Conservation (phyloP, 2,888 invertebrate species). For the Hyalella azteca region DNA sequence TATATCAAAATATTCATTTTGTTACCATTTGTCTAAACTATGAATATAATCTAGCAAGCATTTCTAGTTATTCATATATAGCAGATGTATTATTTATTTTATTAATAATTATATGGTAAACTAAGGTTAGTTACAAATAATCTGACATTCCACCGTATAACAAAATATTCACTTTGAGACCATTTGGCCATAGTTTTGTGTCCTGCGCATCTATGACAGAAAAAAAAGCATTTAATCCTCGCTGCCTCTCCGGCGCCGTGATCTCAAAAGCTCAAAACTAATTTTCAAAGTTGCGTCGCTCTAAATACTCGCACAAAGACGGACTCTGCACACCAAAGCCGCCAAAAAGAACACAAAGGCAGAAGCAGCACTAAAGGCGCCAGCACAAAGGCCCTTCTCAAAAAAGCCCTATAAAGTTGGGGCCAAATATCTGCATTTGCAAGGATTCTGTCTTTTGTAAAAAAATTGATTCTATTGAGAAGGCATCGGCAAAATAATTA, state of each 20-base stretch:
- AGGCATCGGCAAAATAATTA: conserved; percentile 21
- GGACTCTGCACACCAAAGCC: neutral
- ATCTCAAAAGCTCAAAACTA: neutral
- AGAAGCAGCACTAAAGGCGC: neutral
- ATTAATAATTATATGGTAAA: too few species aligned
- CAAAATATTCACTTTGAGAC: too few species aligned
- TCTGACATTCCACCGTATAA: too few species aligned
- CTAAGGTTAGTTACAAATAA: too few species aligned
- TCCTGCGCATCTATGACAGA: too few species aligned
- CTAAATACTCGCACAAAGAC: conserved; percentile 13
- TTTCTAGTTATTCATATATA: too few species aligned
- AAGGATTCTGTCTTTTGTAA: conserved; percentile 20
- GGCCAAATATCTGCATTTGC: conserved; percentile 13
- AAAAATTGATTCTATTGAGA: conserved; percentile 21
- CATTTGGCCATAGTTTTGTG: too few species aligned
- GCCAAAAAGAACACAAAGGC: neutral
- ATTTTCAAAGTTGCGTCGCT: neutral
- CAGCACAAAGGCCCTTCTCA: neutral
- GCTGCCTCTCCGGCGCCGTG: neutral
- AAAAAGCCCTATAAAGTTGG: conserved; percentile 17
- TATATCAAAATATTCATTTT: too few species aligned
- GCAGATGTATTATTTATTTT: too few species aligned
- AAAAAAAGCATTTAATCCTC: neutral
- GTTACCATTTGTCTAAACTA: too few species aligned
- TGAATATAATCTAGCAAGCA: too few species aligned